A percentile compares a stretch with the other conserved stretches of the same genome.
phyloP scores from a whole-genome alignment of 2,113 vertebrate genomes.

The Cygnus buccinator region DNA sequence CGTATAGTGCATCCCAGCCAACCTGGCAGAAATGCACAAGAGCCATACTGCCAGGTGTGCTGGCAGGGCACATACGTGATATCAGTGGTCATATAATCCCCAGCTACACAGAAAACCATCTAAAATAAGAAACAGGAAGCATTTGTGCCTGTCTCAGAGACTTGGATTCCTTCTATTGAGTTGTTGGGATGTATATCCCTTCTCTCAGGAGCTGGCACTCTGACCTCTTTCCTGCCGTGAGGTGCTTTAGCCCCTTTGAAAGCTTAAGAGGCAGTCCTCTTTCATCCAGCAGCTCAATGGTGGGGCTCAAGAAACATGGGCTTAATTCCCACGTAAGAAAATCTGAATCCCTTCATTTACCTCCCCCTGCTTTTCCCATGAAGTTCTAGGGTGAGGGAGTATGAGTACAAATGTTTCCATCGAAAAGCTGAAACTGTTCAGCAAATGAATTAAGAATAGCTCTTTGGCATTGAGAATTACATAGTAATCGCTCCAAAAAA shows the following conservation, averaged over 20 bases:
- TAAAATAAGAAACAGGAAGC: not conserved
- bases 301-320: not conserved
- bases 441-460: not conserved
- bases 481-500: conserved; percentile 15
- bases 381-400: not conserved
- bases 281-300: not conserved
- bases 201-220: not conserved
- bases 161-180: not conserved
- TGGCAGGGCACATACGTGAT: not conserved
- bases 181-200: not conserved
- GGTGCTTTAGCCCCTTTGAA: conserved; percentile 40
- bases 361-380: conserved; percentile 52
- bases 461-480: not conserved
- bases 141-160: not conserved
- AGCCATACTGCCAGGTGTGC: not conserved
- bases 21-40: not conserved
- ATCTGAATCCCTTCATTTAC: conserved; percentile 40
- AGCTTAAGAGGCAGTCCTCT: conserved; percentile 21
- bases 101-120: not conserved
- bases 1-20: not conserved
- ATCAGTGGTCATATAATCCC: not conserved
- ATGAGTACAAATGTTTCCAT: conserved; percentile 21
- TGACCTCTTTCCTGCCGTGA: conserved; percentile 41
- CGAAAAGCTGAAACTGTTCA: not conserved
- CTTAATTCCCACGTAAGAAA: conserved; percentile 46